A percentile compares a stretch with the other conserved stretches of the same genome.
Evolutionary conservation across 2,113 vertebrate species (phyloP).

Genomic region (Mirounga angustirostris): DNA sequence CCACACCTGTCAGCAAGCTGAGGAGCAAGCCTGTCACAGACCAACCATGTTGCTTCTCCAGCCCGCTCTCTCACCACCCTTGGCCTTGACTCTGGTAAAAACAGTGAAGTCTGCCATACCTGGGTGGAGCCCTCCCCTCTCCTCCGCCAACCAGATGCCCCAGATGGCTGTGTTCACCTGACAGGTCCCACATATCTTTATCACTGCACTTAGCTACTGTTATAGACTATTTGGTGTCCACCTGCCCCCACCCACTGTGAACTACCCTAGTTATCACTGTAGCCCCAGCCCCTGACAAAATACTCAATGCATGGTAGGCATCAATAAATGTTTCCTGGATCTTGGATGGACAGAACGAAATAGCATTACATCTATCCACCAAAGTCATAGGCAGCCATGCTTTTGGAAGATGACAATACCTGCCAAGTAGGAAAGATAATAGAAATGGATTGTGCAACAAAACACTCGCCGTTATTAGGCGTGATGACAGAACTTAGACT

Average conservation of each 20-base stretch:
- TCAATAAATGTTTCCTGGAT: not conserved
- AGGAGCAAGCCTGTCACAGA: not conserved
- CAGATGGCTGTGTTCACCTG: not conserved
- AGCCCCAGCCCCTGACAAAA: not conserved
- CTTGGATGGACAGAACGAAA: not conserved
- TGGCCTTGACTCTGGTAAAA: too few relatives aligned
- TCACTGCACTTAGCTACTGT: not conserved
- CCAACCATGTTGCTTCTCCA: not conserved
- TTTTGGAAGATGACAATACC: not conserved
- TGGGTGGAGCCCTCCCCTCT: not conserved
- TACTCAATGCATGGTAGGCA: not conserved
- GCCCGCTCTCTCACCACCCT: not conserved
- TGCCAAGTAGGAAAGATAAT: not conserved
- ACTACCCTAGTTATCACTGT: not conserved
- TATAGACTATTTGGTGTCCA: not conserved
- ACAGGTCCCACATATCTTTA: not conserved
- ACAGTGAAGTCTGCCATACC: fast-evolving
- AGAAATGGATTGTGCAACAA: not conserved
- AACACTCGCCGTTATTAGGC: not conserved
- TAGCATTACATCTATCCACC: not conserved
- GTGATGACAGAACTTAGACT: not conserved
- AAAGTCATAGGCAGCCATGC: not conserved
- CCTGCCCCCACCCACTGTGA: fast-evolving
- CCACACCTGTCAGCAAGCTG: not conserved
- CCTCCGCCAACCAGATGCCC: not conserved